Base-by-base conservation (phyloP, 2,888 invertebrate species). In the Microplitis manilae region DNA sequence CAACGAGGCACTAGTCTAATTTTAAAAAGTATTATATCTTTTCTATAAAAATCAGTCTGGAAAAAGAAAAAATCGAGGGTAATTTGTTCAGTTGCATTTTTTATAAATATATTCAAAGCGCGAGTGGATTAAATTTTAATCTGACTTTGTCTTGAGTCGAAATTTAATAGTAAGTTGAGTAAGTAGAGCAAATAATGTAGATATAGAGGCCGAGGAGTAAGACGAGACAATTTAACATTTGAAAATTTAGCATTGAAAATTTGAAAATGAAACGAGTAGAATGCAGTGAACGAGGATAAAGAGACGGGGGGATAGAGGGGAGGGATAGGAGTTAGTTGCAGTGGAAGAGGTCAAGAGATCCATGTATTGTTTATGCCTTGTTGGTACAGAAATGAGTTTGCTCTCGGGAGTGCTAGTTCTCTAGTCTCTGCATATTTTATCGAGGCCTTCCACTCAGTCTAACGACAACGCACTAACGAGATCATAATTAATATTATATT, bases 401-500 rank as follows among this genome's bases (percentile, higher is more conserved):
- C 71, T 75, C 71, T 81, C 76, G 80, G 68, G 82, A 80, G 78
- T 79, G 80, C 70, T 72, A 72, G 60, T 80, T 80, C 82, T 74
- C 79, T 71, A 79, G 75, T 73, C 80, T 78, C 80, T 86, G 82
- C 81, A 86, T 86, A 85, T 85, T 86, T 85, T 79, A 86, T 77
- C 72, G 80, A 77, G 77, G 82, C 81, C 30, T 77, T 72, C 76
- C 72, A 81, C 83, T 81, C 81, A 78, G 70, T 78, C 83, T 84
- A 86, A 86, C 85, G 83, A 85, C 84, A 83, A 83, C 82, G 81
- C 83, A 80, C 86, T 86, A 86, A 86, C 86, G 84, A 86, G 86
- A 84, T 84, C 84, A 85, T 83, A 85, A 86, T 86, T 83, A 85
- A 86, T 86, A 85, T 86, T 86, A 86, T 85, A 86, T 86, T 86